Evolutionary conservation across 1,140 invertebrate genomes (phyloP), one percentile per base, ranked within the genome.

Genomic region (Stegodyphus mimosarum): DNA sequence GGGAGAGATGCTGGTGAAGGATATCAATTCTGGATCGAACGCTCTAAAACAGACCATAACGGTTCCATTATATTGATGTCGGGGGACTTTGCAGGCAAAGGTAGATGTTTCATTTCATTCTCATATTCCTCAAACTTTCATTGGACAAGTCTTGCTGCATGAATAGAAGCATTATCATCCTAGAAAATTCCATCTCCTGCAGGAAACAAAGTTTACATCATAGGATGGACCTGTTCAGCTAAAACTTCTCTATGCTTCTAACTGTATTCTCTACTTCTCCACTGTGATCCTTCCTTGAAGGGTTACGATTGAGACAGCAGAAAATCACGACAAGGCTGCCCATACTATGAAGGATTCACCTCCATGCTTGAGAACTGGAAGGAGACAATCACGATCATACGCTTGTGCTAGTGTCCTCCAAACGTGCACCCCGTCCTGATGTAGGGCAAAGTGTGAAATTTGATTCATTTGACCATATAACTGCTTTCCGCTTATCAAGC

Each of bases 181-280:
- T 77, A 17, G 15, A 77, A 77, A 51, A 77, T 53, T 52, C 15
- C 6, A 6, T 17, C 4, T 15, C 10, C 13, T 17, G 9, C 33
- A 77, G 60, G 55, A 53, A 77, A 83, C 52, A 72, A 71, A 71
- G 70, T 63, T 72, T 83, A 3, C 69, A 83, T 49, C 70, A 83
- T 63, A 11, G 70, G 69, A 50, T 72, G 15, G 69, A 63, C 4
- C 69, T 49, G 49, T 6, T 71, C 69, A 50, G 48, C 49, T 50
- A 71, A 71, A 50, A 71, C 17, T 3, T 67, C 15, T 60, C 55
- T 67, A 60, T 6, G n/a, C n/a, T n/a, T n/a, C n/a, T n/a, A n/a
- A n/a, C n/a, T n/a, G n/a, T n/a, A n/a, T n/a, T n/a, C n/a, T n/a
- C n/a, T n/a, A 67, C 64, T 3, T 67, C 17, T 67, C 64, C 6